Evolutionary conservation across 2,888 invertebrate species (phyloP), one percentile per base, ranked within the genome.

Genomic region (Colostygia pectinataria): DNA sequence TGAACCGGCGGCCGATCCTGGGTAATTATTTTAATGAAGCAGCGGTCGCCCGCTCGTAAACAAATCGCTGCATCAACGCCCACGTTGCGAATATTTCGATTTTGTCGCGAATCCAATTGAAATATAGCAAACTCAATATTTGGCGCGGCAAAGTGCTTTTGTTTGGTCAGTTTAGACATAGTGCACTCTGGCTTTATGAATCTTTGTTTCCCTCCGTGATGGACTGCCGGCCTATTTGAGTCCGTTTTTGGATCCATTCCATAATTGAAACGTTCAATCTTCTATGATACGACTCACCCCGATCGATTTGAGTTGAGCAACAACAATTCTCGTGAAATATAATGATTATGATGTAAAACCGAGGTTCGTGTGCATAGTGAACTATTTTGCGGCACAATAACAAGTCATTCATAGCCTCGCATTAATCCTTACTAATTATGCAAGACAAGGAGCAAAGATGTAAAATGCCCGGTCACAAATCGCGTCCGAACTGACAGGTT

Each of bases 391-490:
- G 68, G 69, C 65, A 71, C 77, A 81, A 80, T 77, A 82, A 77
- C 79, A 75, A 80, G 74, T 83, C 86, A 78, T 78, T 83, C 84
- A 84, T 80, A 83, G 81, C 75, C 65, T 63, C 74, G 70, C 84
- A 87, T 88, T 89, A 89, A 89, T 88, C 82, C 82, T 77, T 71
- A 80, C 86, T 89, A 89, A 89, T 90, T 88, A 88, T 83, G 82
- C 83, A 85, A 84, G 83, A 80, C 81, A 79, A 63, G 78, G 79
- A 83, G 85, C 80, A 80, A 83, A 85, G 85, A 85, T 84, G 82
- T 80, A 84, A 85, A 83, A 87, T 85, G 83, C 79, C 73, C 76
- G 83, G 72, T 73, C 86, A 88, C 89, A 89, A 90, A 90, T 90
- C 80, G 80, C 79, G 79, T 77, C 77, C 80, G 62, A 80, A 80